phyloP scores from a whole-genome alignment of 2,797 vertebrate species.

The Acridotheres tristis region DNA sequence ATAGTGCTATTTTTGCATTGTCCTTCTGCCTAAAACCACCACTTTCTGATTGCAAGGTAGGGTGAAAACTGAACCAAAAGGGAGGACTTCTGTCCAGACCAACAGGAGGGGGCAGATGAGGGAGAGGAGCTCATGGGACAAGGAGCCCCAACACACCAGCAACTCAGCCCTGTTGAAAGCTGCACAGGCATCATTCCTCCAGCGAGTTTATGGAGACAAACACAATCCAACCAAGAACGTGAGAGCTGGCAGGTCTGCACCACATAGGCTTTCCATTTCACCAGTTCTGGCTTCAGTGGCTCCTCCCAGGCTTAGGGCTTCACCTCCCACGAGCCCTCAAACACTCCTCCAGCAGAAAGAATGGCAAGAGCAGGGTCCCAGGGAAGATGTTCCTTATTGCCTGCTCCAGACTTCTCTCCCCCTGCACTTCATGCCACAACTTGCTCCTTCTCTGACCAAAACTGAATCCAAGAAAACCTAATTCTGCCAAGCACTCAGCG shows the following conservation, averaged over 20 bases:
- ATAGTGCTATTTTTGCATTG: not conserved
- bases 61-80: not conserved
- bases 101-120: not conserved
- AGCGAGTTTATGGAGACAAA: not conserved
- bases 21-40: not conserved
- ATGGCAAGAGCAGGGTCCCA: fast-evolving
- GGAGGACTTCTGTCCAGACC: not conserved
- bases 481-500: not conserved
- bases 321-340: fast-evolving
- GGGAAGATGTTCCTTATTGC: not conserved
- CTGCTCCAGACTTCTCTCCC: not conserved
- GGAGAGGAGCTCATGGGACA: not conserved
- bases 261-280: not conserved
- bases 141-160: not conserved
- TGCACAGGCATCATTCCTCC: not conserved
- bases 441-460: not conserved
- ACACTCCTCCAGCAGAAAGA: not conserved
- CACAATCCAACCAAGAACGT: not conserved
- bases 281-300: not conserved
- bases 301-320: not conserved
- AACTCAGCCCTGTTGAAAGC: not conserved
- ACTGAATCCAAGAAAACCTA: not conserved
- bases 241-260: not conserved
- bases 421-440: not conserved
- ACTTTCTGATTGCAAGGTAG: not conserved